Evolutionary conservation across 2,888 invertebrate genomes (phyloP).

Genomic region (Yponomeuta cagnagella): DNA sequence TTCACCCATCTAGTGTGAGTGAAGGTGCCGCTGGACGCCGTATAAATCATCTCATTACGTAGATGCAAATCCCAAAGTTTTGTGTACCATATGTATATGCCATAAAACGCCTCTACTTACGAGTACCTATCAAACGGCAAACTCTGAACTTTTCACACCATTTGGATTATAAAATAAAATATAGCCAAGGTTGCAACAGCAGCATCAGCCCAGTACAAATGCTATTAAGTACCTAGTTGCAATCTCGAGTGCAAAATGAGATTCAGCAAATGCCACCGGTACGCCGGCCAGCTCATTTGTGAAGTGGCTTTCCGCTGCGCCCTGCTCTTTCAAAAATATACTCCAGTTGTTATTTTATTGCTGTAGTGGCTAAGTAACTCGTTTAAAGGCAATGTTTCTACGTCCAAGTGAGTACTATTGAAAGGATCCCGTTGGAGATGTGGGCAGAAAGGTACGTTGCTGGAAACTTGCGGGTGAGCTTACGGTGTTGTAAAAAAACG

Average conservation of each 20-base stretch:
- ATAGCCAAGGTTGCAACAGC: not conserved
- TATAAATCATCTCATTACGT: no score
- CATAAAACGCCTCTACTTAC: not conserved
- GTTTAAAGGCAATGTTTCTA: not conserved
- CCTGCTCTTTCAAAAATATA: conserved; percentile 5
- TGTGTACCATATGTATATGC: no score
- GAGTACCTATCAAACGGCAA: not conserved
- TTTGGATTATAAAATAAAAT: not conserved
- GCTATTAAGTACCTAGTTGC: conserved; percentile 41
- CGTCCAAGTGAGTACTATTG: not conserved
- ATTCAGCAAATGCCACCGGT: conserved; percentile 39
- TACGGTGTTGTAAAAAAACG: no score
- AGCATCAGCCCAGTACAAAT: conserved; percentile 24
- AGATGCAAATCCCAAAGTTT: no score
- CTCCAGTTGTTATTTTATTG: not conserved
- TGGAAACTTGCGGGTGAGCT: no score
- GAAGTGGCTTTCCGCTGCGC: conserved; percentile 18
- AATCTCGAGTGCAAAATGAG: conserved; percentile 48
- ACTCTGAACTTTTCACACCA: not conserved
- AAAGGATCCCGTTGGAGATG: not conserved
- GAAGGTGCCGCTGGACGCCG: no score
- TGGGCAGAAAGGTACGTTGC: no score
- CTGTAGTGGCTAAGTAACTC: not conserved
- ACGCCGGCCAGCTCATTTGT: conserved; percentile 35
- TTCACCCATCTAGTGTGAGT: no score